Conservation (phyloP, 2,113 vertebrate species). For the Pluvialis apricaria region DNA sequence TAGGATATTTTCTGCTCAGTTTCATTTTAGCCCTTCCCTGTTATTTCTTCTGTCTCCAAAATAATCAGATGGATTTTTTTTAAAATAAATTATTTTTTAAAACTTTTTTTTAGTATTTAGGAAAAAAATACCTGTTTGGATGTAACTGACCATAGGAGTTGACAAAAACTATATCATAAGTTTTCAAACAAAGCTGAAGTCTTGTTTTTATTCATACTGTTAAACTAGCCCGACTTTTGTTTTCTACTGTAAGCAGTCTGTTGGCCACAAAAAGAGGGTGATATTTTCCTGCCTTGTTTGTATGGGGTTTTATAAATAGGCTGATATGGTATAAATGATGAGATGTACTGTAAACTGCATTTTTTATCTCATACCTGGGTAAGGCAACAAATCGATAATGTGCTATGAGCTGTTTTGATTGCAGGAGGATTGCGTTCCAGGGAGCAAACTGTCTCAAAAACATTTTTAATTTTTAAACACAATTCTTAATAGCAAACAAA, state of each 20-base stretch:
- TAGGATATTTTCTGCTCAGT: background rate
- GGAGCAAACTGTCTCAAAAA: slow-evolving; percentile 62
- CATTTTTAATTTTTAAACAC: slow-evolving; percentile 63
- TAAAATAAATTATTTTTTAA: background rate
- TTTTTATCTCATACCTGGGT: slow-evolving; percentile 67
- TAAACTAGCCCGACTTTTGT: slow-evolving; percentile 42
- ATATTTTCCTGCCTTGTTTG: slow-evolving; percentile 56
- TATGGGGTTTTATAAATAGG: slow-evolving; percentile 51
- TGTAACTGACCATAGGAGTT: slow-evolving; percentile 29
- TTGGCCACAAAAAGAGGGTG: slow-evolving; percentile 39
- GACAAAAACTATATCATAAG: background rate
- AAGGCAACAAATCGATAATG: slow-evolving; percentile 36
- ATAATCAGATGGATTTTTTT: background rate
- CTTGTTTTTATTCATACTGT: slow-evolving; percentile 46
- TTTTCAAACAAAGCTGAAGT: slow-evolving; percentile 6
- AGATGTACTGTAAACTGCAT: slow-evolving; percentile 72
- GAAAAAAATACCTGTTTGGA: background rate
- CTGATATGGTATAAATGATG: slow-evolving; percentile 50
- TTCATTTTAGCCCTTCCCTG: slow-evolving; percentile 31
- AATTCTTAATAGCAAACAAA: slow-evolving; percentile 59
- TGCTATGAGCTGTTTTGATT: slow-evolving; percentile 49
- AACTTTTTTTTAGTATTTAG: background rate
- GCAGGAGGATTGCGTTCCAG: slow-evolving; percentile 62
- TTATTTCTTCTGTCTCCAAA: background rate
- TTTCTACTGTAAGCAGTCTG: slow-evolving; percentile 56